Evolutionary conservation across 2,888 invertebrate species (phyloP).

Genomic region (Plebejus melissa): DNA sequence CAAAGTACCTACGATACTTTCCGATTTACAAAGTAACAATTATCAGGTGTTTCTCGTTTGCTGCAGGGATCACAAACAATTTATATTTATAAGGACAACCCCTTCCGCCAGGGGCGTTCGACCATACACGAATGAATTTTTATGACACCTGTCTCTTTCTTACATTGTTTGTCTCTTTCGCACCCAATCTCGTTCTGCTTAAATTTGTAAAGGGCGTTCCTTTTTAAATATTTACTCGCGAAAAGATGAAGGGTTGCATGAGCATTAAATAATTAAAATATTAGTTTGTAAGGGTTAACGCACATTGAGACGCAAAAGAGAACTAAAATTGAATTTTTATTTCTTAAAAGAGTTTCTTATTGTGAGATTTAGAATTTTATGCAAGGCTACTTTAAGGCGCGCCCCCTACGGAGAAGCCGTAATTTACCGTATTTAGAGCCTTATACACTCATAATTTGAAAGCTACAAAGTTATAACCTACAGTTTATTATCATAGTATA

Average conservation of each 20-base stretch:
- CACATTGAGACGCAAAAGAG: too few relatives aligned
- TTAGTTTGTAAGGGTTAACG: not conserved
- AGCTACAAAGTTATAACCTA: too few relatives aligned
- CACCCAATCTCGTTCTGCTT: slow-evolving; percentile 21
- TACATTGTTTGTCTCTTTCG: not conserved
- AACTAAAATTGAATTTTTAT: too few relatives aligned
- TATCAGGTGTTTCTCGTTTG: slow-evolving; percentile 12
- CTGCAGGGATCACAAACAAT: not conserved
- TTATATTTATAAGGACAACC: slow-evolving; percentile 19
- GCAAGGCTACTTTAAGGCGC: too few relatives aligned
- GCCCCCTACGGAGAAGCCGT: too few relatives aligned
- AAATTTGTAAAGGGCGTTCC: slow-evolving; percentile 8
- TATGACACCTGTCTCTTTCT: slow-evolving; percentile 11
- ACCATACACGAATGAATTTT: slow-evolving; percentile 21
- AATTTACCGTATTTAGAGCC: too few relatives aligned
- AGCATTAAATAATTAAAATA: not conserved
- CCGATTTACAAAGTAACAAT: not conserved
- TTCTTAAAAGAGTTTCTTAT: too few relatives aligned
- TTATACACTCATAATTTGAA: too few relatives aligned
- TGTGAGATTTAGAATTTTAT: too few relatives aligned
- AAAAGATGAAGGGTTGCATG: not conserved
- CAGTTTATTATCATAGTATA: too few relatives aligned
- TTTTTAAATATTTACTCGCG: slow-evolving; percentile 22
- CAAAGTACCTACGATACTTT: not conserved
- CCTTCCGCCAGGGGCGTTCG: slow-evolving; percentile 17